Evolutionary conservation across 2,113 vertebrate species (phyloP).

Genomic region (Caranx melampygus): DNA sequence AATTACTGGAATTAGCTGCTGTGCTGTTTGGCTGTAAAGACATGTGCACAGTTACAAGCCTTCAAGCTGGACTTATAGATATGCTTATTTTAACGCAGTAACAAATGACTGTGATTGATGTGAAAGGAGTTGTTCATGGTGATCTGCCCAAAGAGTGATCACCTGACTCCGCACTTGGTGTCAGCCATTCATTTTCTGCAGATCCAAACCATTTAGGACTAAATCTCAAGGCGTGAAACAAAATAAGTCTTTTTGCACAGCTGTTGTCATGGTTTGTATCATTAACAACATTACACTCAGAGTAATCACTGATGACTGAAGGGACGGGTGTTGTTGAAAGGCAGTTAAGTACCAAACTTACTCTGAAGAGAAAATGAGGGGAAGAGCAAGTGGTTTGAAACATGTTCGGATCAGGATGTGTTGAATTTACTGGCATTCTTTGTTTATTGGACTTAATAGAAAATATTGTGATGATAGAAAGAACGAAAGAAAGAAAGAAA

Average conservation of each 20-base stretch:
- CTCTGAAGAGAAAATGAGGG: not conserved
- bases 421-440: not conserved
- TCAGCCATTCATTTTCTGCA: not conserved
- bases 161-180: no score
- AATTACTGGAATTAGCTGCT: slow-evolving; percentile 27
- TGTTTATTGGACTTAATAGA: no score
- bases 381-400: not conserved
- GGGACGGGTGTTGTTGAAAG: no score
- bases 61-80: not conserved
- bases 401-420: not conserved
- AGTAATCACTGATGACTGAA: not conserved
- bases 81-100: not conserved
- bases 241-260: not conserved
- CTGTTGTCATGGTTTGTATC: not conserved
- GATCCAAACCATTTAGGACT: not conserved
- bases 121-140: not conserved
- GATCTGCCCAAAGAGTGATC: not conserved
- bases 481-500: no score
- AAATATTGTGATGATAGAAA: no score
- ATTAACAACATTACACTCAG: not conserved
- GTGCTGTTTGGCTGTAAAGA: not conserved
- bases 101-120: not conserved
- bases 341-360: not conserved
- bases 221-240: not conserved
- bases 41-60: not conserved